Evolutionary conservation across 2,888 invertebrate genomes (phyloP).

Genomic region (Carpatolechia fugitivella): DNA sequence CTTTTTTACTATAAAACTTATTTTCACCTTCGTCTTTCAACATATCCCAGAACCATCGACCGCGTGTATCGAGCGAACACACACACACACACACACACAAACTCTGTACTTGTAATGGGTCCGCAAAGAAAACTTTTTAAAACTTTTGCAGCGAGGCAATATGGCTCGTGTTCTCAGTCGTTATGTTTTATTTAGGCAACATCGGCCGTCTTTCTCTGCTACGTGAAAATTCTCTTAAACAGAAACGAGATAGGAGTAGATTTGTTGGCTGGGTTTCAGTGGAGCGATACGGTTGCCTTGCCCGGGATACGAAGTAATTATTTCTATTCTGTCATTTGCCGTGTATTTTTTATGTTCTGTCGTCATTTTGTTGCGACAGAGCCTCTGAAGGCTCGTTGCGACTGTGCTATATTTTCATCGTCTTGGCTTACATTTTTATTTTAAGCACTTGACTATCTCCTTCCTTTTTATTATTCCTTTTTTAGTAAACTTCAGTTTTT

Average conservation of each 20-base stretch:
- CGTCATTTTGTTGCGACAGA: constrained; percentile 42
- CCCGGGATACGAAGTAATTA: constrained; percentile 80
- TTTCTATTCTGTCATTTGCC: constrained; percentile 77
- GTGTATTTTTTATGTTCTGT: constrained; percentile 73
- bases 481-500: too few relatives aligned
- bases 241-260: constrained; percentile 51
- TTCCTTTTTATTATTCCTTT: too few relatives aligned
- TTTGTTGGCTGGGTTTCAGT: constrained; percentile 39
- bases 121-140: constrained; percentile 80
- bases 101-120: constrained; percentile 75
- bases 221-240: constrained; percentile 32
- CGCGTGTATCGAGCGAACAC: constrained; percentile 59
- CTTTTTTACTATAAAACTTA: background rate
- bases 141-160: constrained; percentile 80
- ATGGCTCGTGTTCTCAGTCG: constrained; percentile 79
- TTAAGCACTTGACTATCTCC: too few relatives aligned
- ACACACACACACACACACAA: constrained; percentile 61
- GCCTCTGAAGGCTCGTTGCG: constrained; percentile 16
- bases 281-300: constrained; percentile 61
- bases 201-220: constrained; percentile 55
- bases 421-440: background rate
- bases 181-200: constrained; percentile 78
- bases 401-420: background rate
- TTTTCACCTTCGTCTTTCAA: constrained; percentile 14
- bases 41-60: constrained; percentile 54